Evolutionary conservation across 2,797 vertebrate genomes (phyloP).

Genomic region (Linurgus olivaceus): DNA sequence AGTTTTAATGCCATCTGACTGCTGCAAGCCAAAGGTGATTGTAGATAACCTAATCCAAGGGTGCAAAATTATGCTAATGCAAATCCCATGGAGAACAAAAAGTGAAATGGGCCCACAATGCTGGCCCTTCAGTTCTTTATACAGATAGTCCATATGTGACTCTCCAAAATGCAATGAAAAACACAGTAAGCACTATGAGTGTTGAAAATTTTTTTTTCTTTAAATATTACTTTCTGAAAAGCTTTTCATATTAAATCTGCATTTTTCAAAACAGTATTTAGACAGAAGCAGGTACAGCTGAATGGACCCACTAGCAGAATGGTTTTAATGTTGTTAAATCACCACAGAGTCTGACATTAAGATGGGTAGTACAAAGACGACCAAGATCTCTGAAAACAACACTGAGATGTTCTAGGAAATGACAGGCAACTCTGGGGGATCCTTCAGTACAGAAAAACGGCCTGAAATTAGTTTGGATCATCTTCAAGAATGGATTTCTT

Average conservation of each 20-base stretch:
- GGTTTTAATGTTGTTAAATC: neutral
- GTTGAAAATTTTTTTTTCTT: neutral
- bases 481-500: neutral
- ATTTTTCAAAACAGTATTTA: neutral
- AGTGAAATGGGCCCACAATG: neutral
- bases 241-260: neutral
- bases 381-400: neutral
- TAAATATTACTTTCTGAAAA: neutral
- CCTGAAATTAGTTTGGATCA: neutral
- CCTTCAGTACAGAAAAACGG: neutral
- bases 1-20: neutral
- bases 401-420: neutral
- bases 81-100: neutral
- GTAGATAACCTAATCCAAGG: neutral
- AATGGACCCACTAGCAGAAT: neutral
- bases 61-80: neutral
- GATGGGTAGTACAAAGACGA: neutral
- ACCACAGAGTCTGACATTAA: neutral
- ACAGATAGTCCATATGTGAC: neutral
- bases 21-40: neutral
- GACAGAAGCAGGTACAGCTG: neutral
- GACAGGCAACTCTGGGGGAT: neutral
- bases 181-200: neutral
- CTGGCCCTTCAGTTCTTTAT: neutral
- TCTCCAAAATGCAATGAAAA: neutral